These are phyloP conservation scores for Lucilia cuprina DNA, from an alignment of 1,140 invertebrate genomes.

Conservation along the genomic window DNA sequence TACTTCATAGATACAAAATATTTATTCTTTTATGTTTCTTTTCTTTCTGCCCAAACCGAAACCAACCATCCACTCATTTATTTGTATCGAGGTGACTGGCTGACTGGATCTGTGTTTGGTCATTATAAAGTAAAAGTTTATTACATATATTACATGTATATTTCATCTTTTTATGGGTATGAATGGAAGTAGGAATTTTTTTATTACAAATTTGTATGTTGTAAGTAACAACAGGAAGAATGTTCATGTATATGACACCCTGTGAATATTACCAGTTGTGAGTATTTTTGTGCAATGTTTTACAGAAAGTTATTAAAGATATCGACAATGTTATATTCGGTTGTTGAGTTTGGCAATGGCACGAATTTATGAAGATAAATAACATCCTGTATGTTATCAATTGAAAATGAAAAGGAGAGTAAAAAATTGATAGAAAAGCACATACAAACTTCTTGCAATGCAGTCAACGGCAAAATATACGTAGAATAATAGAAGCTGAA, in stretches of 20 bases:
- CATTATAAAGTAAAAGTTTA: constrained; percentile 4
- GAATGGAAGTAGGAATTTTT: no score
- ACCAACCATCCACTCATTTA: not conserved
- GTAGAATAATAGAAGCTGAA: not conserved
- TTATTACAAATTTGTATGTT: no score
- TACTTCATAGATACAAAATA: not conserved
- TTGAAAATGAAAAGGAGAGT: not conserved
- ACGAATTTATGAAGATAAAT: constrained; percentile 32
- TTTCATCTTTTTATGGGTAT: no score
- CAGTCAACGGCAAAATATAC: not conserved
- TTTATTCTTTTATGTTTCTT: not conserved
- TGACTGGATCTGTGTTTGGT: not conserved
- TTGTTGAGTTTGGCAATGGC: constrained; percentile 18
- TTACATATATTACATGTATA: not conserved
- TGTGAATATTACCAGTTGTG: not conserved
- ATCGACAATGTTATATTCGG: not conserved
- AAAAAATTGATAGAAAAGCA: not conserved
- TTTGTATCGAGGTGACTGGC: not conserved
- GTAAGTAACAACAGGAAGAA: no score
- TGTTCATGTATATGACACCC: no score
- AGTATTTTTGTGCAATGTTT: not conserved
- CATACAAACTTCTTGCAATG: not conserved
- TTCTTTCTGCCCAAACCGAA: no score
- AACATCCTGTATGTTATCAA: constrained; percentile 17
- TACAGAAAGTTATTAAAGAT: constrained; percentile 4